These are phyloP conservation scores for Microchrysa polita DNA, from an alignment of 2,888 invertebrate genomes.

Conservation along the genomic window DNA sequence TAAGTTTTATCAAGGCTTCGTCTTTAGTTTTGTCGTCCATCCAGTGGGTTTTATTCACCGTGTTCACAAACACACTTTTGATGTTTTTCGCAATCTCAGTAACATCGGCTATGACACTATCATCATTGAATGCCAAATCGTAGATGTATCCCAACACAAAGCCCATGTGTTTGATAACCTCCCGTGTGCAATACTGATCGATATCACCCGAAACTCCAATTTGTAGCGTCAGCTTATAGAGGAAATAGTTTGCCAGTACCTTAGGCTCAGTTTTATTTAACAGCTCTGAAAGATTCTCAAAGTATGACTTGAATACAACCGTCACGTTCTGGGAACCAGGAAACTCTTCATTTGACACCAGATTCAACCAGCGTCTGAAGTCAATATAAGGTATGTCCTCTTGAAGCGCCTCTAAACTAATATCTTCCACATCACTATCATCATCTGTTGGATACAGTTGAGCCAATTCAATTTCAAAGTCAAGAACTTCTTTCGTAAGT, in stretches of 20 bases:
- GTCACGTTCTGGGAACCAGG: background rate
- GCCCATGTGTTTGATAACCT: constrained; percentile 14
- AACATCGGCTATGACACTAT: background rate
- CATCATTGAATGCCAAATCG: constrained; percentile 18
- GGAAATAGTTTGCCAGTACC: constrained; percentile 24
- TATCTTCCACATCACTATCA: background rate
- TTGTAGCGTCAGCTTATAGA: background rate
- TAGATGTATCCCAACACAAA: constrained; percentile 7
- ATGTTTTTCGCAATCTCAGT: constrained; percentile 27
- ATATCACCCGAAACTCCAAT: background rate
- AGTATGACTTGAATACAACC: background rate
- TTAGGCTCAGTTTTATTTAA: background rate
- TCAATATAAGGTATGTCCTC: constrained; percentile 11
- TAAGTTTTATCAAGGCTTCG: constrained; percentile 37
- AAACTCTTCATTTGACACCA: background rate
- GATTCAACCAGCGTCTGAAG: background rate
- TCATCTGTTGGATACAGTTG: background rate
- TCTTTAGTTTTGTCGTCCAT: constrained; percentile 37
- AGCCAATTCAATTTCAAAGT: constrained; percentile 26
- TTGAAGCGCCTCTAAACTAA: constrained; percentile 1
- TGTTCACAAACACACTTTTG: constrained; percentile 11
- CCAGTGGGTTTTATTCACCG: constrained; percentile 31
- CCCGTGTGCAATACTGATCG: constrained; percentile 9
- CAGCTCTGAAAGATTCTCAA: background rate
- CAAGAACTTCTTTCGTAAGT: background rate